Evolutionary conservation across 2,113 vertebrate species (phyloP), one percentile per base, ranked within the genome.

Genomic region (Rhea pennata): DNA sequence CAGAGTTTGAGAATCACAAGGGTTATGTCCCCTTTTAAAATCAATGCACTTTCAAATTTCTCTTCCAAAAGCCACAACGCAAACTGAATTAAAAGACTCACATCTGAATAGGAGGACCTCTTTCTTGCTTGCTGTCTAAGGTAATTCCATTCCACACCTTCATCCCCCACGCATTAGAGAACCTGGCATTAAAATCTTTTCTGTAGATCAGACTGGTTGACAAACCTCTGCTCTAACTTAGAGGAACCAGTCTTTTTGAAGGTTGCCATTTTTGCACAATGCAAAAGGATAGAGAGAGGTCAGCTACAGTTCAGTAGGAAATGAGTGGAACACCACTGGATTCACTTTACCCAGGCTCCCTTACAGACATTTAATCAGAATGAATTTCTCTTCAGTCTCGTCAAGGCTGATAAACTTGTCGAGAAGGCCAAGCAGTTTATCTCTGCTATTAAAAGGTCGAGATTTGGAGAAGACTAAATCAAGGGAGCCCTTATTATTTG

Each of bases 351-450:
- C 33, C 65, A 79, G 40, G 53, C 92, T 92, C 75, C 64, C 22
- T 91, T 87, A 84, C 3, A 50, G 81, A 84, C 65, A 73, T 95
- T 96, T 90, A 83, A 82, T 77, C 59, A 90, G 65, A 88, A 79
- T 72, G 40, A 90, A 89, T 94, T 95, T 95, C 39, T 92, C 48
- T 89, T 95, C 65, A 79, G 66, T 88, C 64, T 90, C 71, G 36
- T 91, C 59, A 92, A 95, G 77, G 69, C 69, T 91, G 87, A 96
- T 91, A 96, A 92, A 96, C 31, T 90, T 66, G 59, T 75, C 36
- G 70, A 75, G 82, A 93, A 95, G 91, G 85, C 91, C 78, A 92
- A 88, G 36, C 21, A 24, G 75, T 90, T 95, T 90, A 92, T 82
- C 56, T 88, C 83, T 95, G 65, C 36, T 83, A 58, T 90, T 94